These are phyloP conservation scores for Pogonus chalceus DNA, from an alignment of 1,140 invertebrate genomes.

Conservation along the genomic window DNA sequence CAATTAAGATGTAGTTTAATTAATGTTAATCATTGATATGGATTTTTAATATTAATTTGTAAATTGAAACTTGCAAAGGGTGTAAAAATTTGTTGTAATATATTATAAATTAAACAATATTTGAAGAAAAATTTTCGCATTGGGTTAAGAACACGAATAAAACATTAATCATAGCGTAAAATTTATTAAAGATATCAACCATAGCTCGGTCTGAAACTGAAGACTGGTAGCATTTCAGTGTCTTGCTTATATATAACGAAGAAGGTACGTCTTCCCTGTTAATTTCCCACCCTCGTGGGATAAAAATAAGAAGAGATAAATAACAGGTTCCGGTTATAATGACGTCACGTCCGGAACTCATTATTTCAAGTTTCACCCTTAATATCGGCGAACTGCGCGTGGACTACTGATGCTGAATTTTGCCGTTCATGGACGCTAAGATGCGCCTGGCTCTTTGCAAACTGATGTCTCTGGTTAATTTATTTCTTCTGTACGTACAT, in stretches of 20 bases:
- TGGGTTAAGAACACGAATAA: too few relatives aligned
- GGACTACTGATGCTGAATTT: slow-evolving; percentile 28
- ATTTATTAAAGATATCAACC: neutral
- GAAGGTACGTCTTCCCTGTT: slow-evolving; percentile 18
- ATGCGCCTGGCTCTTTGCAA: neutral
- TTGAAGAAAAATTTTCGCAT: too few relatives aligned
- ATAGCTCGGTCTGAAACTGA: neutral
- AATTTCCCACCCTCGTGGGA: slow-evolving; percentile 33
- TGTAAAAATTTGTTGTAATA: too few relatives aligned
- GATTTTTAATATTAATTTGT: too few relatives aligned
- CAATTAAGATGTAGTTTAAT: too few relatives aligned
- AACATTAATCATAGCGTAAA: too few relatives aligned
- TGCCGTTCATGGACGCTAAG: neutral
- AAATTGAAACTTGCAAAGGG: too few relatives aligned
- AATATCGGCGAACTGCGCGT: slow-evolving; percentile 25
- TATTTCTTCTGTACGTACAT: neutral
- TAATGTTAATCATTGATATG: too few relatives aligned
- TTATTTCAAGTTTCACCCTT: slow-evolving; percentile 36
- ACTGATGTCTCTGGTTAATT: neutral
- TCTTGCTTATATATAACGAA: neutral
- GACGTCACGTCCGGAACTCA: slow-evolving; percentile 38
- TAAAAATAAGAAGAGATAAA: slow-evolving; percentile 35
- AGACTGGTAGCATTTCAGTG: neutral
- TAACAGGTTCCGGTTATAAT: slow-evolving; percentile 36
- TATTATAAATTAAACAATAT: too few relatives aligned